Base-by-base conservation (phyloP, 2,888 invertebrate genomes). In the Sceliomorpha sp. region DNA sequence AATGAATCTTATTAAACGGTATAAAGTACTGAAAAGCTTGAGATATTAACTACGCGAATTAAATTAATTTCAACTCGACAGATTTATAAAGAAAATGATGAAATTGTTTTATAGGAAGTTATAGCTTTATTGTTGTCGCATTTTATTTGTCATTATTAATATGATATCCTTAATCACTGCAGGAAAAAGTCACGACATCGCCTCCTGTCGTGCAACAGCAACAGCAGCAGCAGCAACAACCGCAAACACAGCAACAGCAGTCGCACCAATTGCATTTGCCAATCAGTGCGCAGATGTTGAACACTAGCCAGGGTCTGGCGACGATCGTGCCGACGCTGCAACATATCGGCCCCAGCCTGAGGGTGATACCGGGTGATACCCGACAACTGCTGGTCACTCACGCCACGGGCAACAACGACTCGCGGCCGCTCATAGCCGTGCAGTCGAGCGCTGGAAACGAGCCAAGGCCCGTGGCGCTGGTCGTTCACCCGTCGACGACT, bases 261-360 rank as follows among this genome's bases (percentile, higher is more conserved):
- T 53, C 80, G 20, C 86, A 86, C 58, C 87, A 88, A 64, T 70
- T 88, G 40, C 88, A 88, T 51, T 74, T 88, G 60, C 88, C 88
- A 8, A 86, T 86, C 62, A 83, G 79, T 48, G 84, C 86, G 26
- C 86, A 86, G 42, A 86, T 88, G 86, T 72, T 88, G 66, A 88
- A 86, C 55, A 85, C 88, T 40, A 82, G 77, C 64, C 87, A 86
- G 48, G 84, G 87, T 2, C 71, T 88, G 58, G 86, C 88, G 20
- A 87, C 88, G 39, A 84, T 88, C 27, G 86, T 88, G 14, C 88
- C 88, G 34, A 82, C 88, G 15, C 72, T 88, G n/a, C 88, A 87
- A 56, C 88, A 88, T 62, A 80, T 88, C 10, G 86, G 84, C 0
- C 76, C 86, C 1, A 82, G 87, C 7, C 72, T 88, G 4, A 73